Evolutionary conservation across 2,888 invertebrate species (phyloP).

Genomic region (Labia minor): DNA sequence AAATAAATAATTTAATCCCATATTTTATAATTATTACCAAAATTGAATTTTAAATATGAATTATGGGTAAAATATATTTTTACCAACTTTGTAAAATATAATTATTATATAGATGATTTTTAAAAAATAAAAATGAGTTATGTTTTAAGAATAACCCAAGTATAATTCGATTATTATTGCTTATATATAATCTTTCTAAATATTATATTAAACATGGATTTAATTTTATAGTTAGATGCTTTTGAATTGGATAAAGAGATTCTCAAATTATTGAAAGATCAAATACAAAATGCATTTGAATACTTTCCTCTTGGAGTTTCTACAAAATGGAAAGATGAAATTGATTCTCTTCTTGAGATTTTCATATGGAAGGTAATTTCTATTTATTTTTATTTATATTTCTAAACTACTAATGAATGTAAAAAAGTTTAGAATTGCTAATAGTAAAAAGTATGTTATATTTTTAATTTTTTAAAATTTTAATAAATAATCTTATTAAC

Average conservation of each 20-base stretch:
- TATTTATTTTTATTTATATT: constrained; percentile 4
- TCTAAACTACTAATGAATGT: too few species aligned
- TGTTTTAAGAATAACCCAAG: not conserved
- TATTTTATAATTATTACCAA: too few species aligned
- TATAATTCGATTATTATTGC: not conserved
- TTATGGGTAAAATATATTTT: too few species aligned
- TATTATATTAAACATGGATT: constrained; percentile 3
- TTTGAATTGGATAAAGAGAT: constrained; percentile 71
- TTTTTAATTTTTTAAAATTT: too few species aligned
- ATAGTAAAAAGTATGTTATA: too few species aligned
- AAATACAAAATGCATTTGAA: constrained; percentile 52
- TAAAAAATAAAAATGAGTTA: not conserved
- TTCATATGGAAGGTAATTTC: constrained; percentile 48
- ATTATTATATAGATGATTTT: too few species aligned
- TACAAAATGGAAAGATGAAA: constrained; percentile 49
- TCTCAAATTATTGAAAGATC: constrained; percentile 55
- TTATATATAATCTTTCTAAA: not conserved
- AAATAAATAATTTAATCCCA: too few species aligned
- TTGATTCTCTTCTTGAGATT: constrained; percentile 55
- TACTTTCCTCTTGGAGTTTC: constrained; percentile 52
- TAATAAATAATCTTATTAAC: too few species aligned
- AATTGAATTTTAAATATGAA: too few species aligned
- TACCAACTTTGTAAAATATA: too few species aligned
- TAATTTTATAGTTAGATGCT: constrained; percentile 54
- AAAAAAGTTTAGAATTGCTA: too few species aligned